A percentile compares a stretch with the other conserved stretches of the same genome.
Evolutionary conservation across 2,888 invertebrate species (phyloP).

Genomic region (Nipponacmea schrenckii): DNA sequence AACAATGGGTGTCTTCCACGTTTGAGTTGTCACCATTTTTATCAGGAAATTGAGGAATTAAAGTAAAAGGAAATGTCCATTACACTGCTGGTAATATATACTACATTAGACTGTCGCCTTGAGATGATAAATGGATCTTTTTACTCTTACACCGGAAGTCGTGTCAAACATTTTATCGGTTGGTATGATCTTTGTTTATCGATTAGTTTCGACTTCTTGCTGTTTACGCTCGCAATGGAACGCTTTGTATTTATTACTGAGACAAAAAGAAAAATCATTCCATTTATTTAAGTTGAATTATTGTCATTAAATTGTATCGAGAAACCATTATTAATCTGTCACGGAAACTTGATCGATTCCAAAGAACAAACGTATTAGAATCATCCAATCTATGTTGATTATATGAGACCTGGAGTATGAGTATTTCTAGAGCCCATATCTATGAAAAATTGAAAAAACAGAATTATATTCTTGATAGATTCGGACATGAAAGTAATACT

Average conservation of each 20-base stretch:
- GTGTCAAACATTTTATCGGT: slow-evolving; percentile 4
- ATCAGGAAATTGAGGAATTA: slow-evolving; percentile 2
- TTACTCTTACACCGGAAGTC: slow-evolving; percentile 2
- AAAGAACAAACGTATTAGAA: too few species aligned
- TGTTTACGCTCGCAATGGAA: not conserved
- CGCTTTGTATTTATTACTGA: slow-evolving; percentile 1
- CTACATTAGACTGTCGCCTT: slow-evolving; percentile 6
- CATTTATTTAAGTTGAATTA: too few species aligned
- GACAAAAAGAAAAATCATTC: not conserved
- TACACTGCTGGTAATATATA: slow-evolving; percentile 2
- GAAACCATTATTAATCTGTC: too few species aligned
- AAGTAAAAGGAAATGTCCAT: slow-evolving; percentile 6
- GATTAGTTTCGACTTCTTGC: slow-evolving; percentile 6
- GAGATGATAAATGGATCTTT: slow-evolving; percentile 4
- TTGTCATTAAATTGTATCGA: too few species aligned
- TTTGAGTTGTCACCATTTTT: slow-evolving; percentile 5
- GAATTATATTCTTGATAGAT: too few species aligned
- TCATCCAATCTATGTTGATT: too few species aligned
- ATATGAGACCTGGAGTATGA: too few species aligned
- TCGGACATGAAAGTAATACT: too few species aligned
- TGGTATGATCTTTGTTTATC: slow-evolving; percentile 1
- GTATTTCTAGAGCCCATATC: too few species aligned
- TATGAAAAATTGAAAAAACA: too few species aligned
- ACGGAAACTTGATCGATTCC: too few species aligned
- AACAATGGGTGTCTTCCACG: not conserved